These are phyloP conservation scores for Eupristina koningsbergeri DNA, from an alignment of 1,140 invertebrate genomes.

Conservation along the genomic window DNA sequence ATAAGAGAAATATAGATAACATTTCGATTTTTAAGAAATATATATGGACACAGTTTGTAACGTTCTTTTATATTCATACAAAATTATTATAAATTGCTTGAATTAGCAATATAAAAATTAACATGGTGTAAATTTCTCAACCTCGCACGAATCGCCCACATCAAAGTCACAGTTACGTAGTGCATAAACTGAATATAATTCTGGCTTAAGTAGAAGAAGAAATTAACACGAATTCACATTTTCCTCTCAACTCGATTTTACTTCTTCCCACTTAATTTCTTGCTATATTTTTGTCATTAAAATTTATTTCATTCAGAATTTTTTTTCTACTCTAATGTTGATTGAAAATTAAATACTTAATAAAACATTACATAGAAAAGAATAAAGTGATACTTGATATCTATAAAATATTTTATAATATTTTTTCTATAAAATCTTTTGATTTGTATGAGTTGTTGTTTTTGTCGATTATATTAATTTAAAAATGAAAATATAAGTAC, in stretches of 20 bases:
- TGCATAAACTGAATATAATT: conserved; percentile 24
- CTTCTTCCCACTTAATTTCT: conserved; percentile 22
- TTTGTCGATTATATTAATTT: no score
- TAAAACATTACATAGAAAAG: background rate
- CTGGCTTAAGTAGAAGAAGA: conserved; percentile 45
- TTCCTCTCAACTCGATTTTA: conserved; percentile 33
- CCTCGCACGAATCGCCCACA: conserved; percentile 29
- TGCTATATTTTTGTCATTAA: conserved; percentile 42
- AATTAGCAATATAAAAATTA: conserved; percentile 38
- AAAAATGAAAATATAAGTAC: no score
- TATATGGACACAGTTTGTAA: background rate
- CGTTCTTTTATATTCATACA: conserved; percentile 13
- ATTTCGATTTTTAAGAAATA: background rate
- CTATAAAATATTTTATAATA: no score
- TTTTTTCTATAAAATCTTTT: no score
- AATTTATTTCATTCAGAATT: background rate
- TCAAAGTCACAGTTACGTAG: conserved; percentile 31
- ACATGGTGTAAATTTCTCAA: conserved; percentile 29
- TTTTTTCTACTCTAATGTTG: background rate
- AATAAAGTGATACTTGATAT: no score
- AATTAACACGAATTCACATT: conserved; percentile 52
- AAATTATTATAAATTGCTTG: conserved; percentile 27
- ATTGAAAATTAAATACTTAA: conserved; percentile 17
- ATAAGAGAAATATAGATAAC: no score
- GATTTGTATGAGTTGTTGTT: no score